A percentile compares a stretch with the other conserved stretches of the same genome.
phyloP scores from a whole-genome alignment of 2,797 vertebrate genomes.

The Chiloscyllium punctatum region DNA sequence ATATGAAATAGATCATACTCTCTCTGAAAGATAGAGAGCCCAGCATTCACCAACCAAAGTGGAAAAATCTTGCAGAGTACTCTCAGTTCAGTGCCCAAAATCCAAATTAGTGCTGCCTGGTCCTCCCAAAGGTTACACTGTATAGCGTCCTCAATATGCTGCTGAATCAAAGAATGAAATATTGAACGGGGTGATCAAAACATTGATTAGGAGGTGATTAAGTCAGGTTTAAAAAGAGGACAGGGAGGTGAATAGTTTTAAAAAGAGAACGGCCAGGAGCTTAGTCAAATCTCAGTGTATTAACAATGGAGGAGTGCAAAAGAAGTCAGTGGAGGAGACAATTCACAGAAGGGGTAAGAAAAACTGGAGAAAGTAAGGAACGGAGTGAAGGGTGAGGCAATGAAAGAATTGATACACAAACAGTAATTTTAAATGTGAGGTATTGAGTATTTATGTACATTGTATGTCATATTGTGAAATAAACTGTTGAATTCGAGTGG shows the following conservation, averaged over 20 bases:
- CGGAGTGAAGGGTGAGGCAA: neutral
- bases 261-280: neutral
- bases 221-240: neutral
- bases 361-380: neutral
- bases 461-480: neutral
- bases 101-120: neutral
- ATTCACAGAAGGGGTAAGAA: neutral
- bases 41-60: neutral
- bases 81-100: neutral
- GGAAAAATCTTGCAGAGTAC: neutral
- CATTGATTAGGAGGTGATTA: neutral
- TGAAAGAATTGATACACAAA: neutral
- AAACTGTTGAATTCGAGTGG: neutral
- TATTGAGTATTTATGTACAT: neutral
- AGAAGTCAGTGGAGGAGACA: neutral
- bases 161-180: neutral
- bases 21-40: neutral
- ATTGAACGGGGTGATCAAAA: neutral
- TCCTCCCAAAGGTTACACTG: neutral
- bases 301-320: neutral
- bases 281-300: neutral
- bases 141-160: neutral
- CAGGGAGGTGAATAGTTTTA: neutral
- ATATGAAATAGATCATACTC: neutral
- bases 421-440: neutral